These are phyloP conservation scores for Girardinichthys multiradiatus DNA, from an alignment of 2,113 vertebrate genomes.

Conservation along the genomic window DNA sequence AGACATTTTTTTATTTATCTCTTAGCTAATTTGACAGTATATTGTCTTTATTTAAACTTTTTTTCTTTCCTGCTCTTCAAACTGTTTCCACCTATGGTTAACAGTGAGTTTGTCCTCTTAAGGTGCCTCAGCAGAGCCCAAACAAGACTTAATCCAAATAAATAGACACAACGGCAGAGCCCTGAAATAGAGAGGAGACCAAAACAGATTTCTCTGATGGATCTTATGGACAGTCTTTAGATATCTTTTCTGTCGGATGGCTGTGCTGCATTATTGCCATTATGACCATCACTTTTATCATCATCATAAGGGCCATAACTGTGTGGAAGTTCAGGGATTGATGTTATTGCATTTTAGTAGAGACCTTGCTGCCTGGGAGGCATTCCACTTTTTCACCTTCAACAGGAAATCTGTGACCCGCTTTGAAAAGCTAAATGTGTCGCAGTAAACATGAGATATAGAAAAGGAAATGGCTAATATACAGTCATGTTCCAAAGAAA, in stretches of 20 bases:
- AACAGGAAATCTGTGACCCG: no score
- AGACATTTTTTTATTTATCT: background rate
- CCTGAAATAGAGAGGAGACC: background rate
- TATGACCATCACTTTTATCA: background rate
- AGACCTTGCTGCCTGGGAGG: no score
- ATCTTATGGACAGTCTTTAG: background rate
- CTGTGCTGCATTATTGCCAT: background rate
- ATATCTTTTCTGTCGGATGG: background rate
- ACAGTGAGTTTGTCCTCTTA: background rate
- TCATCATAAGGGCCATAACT: no score
- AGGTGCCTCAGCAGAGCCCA: background rate
- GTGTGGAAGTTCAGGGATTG: no score
- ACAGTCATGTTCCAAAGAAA: no score
- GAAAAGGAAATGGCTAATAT: no score
- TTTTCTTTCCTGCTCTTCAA: background rate
- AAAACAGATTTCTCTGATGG: background rate
- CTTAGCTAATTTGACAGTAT: background rate
- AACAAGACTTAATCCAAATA: background rate
- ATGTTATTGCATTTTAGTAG: no score
- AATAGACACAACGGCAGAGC: background rate
- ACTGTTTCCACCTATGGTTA: background rate
- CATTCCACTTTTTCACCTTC: no score
- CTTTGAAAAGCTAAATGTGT: no score
- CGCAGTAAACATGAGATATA: no score
- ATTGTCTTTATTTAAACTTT: background rate